A percentile compares a stretch with the other conserved stretches of the same genome.
Conservation (phyloP, 2,797 vertebrate genomes). For the Oryzias dopingdopingensis region DNA sequence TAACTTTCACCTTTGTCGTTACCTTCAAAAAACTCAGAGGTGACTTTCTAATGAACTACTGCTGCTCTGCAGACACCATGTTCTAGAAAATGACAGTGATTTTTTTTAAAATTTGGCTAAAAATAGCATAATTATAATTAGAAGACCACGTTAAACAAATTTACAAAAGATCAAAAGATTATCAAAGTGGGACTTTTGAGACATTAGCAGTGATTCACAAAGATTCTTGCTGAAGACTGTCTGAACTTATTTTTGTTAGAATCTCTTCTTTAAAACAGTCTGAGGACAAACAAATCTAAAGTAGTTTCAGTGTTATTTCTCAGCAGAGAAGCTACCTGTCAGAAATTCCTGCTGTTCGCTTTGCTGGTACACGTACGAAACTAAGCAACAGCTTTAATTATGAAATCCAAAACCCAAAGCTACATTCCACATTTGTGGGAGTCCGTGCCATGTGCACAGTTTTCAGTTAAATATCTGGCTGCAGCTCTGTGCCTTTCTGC, state of each 20-base stretch:
- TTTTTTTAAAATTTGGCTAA: too few relatives aligned
- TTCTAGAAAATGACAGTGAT: too few relatives aligned
- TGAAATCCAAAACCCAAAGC: constrained; percentile 54
- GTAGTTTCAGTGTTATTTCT: constrained; percentile 33
- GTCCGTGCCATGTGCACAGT: constrained; percentile 31
- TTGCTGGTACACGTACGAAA: constrained; percentile 21
- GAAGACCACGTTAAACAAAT: too few relatives aligned
- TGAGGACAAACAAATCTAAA: constrained; percentile 31
- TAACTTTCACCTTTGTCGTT: too few relatives aligned
- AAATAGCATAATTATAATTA: too few relatives aligned
- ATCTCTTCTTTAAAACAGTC: constrained; percentile 19
- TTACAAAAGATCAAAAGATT: too few relatives aligned
- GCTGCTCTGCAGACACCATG: too few relatives aligned
- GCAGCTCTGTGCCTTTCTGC: constrained; percentile 23
- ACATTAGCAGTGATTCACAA: background rate
- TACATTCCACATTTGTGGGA: constrained; percentile 39
- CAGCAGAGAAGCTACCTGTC: constrained; percentile 20
- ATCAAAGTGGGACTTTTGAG: too few relatives aligned
- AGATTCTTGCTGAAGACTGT: constrained; percentile 11
- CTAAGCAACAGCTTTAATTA: constrained; percentile 37
- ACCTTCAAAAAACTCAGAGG: too few relatives aligned
- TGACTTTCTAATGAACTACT: too few relatives aligned
- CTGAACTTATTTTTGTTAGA: constrained; percentile 15
- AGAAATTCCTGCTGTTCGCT: constrained; percentile 25
- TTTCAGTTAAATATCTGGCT: constrained; percentile 35